Conservation (phyloP, 2,888 invertebrate species). For the Patella pellucida region DNA sequence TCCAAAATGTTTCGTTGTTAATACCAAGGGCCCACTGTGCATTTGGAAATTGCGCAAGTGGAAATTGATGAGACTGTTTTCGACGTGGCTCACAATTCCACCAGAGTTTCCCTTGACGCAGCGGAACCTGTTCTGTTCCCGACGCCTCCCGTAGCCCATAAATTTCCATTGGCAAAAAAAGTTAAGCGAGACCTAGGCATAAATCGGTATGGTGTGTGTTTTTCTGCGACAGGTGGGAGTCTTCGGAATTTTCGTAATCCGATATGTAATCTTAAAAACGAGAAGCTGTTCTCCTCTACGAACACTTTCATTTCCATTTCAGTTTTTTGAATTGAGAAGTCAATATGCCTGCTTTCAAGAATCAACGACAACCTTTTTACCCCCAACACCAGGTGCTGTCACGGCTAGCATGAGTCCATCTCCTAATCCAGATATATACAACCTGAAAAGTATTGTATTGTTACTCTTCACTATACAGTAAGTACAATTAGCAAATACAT, state of each 20-base stretch:
- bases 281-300: background rate
- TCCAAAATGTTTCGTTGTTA: no score
- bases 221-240: no score
- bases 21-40: no score
- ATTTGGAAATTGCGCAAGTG: no score
- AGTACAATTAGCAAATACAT: background rate
- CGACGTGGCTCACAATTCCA: no score
- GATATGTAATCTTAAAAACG: background rate
- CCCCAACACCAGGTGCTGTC: background rate
- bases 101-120: no score
- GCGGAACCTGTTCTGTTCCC: no score
- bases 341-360: background rate
- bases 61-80: no score
- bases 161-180: no score
- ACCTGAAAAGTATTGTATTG: background rate
- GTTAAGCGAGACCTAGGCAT: no score
- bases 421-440: background rate
- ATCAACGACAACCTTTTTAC: background rate
- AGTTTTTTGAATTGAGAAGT: background rate
- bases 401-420: background rate
- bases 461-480: conserved; percentile 4
- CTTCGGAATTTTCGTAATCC: background rate
- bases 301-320: background rate
- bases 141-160: no score
- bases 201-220: no score